phyloP scores from a whole-genome alignment of 1,140 invertebrate species.

The Drosophila chauvacae region DNA sequence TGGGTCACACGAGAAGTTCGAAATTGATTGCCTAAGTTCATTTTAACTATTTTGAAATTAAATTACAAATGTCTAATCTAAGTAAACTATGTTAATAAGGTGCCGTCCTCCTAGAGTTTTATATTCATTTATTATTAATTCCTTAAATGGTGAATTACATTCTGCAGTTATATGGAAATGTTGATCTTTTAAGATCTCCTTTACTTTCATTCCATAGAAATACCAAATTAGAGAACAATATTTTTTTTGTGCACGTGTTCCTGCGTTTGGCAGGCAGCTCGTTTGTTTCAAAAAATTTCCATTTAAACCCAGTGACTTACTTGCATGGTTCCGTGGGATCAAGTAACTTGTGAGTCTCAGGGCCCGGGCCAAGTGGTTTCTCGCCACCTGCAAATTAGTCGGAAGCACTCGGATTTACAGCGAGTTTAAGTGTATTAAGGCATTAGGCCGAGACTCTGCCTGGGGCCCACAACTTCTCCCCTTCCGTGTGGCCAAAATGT shows the following conservation, averaged over 20 bases:
- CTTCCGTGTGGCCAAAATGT: slow-evolving; percentile 62
- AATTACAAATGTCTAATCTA: too few relatives aligned
- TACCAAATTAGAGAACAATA: neutral
- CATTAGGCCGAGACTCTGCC: slow-evolving; percentile 58
- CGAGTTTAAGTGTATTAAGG: slow-evolving; percentile 76
- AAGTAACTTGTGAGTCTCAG: slow-evolving; percentile 46
- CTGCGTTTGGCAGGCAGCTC: slow-evolving; percentile 22
- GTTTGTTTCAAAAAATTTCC: slow-evolving; percentile 55
- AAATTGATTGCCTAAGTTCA: neutral
- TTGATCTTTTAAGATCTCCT: too few relatives aligned
- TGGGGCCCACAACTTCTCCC: slow-evolving; percentile 16
- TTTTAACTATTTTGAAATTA: neutral
- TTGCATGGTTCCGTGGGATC: slow-evolving; percentile 25
- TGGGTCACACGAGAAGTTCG: neutral
- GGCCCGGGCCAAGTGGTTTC: slow-evolving; percentile 32
- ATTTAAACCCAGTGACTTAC: slow-evolving; percentile 46
- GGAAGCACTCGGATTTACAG: slow-evolving; percentile 74
- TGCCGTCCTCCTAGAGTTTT: too few relatives aligned
- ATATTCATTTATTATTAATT: neutral
- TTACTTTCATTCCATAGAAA: neutral
- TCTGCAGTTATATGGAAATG: too few relatives aligned
- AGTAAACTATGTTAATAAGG: too few relatives aligned
- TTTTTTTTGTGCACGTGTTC: slow-evolving; percentile 3
- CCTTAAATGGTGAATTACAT: neutral
- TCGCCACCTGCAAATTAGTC: slow-evolving; percentile 68